Evolutionary conservation across 2,797 vertebrate genomes (phyloP), one percentile per base, ranked within the genome.

Genomic region (Poecilia wingei): DNA sequence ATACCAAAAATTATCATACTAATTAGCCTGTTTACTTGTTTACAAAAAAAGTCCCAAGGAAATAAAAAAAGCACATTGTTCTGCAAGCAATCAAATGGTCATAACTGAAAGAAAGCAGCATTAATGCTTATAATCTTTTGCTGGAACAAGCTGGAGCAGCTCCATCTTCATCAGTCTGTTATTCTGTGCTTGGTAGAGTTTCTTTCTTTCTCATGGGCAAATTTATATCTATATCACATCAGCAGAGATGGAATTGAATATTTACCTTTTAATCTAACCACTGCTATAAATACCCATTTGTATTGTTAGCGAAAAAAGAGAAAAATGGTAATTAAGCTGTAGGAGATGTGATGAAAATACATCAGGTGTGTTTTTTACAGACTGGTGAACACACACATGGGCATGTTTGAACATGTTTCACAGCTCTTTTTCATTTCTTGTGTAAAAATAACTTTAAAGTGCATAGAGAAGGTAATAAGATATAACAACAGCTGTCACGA

Each of bases 271-370:
- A 84, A 80, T 81, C 39, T 49, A 85, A 69, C 3, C 2, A 77
- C 72, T 83, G 41, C 68, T 68, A 77, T 74, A 66, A 9, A 39
- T 78, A 51, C 68, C 53, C 7, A 12, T 51, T 51, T 51, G 49
- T 51, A 69, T 33, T 83, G 76, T 87, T 43, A 68, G 31, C 72
- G 28, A 14, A 71, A 46, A 68, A 81, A 79, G 75, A 84, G 76
- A 72, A 1, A 0, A 28, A 18, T 51, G 53, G 84, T 39, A 55
- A 0, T 0, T 25, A 49, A 83, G 22, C 1, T 31, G 1, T 31
- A 59, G 25, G n/a, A 59, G 79, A 86, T 76, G 74, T 82, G 79
- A 91, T 86, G 25, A 70, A 87, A 61, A 61, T 61, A 33, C 59
- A 18, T 13, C 33, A 13, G 10, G 14, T 33, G 57, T 57, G 39